phyloP scores from a whole-genome alignment of 2,888 invertebrate genomes.

The Adineta ricciae region DNA sequence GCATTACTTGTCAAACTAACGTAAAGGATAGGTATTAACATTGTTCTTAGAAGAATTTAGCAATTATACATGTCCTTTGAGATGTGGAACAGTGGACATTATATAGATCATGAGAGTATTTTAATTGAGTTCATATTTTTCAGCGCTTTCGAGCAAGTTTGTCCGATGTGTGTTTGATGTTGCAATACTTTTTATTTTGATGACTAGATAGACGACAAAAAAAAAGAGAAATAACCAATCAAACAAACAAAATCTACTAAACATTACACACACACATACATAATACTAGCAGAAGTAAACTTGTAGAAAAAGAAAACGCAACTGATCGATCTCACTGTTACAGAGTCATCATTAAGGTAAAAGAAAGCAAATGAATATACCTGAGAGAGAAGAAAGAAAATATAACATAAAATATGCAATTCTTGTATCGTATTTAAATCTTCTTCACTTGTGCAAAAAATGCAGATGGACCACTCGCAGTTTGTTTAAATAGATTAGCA shows the following conservation, averaged over 20 bases:
- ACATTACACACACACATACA: background rate
- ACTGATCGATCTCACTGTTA: background rate
- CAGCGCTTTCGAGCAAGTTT: too few species aligned
- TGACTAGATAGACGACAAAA: slow-evolving; percentile 11
- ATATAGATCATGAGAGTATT: too few species aligned
- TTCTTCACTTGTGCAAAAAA: slow-evolving; percentile 23
- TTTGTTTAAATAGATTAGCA: slow-evolving; percentile 16
- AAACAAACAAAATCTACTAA: background rate
- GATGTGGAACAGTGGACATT: too few species aligned
- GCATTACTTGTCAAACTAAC: too few species aligned
- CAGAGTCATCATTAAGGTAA: background rate
- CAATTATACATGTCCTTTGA: too few species aligned
- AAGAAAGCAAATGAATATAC: background rate
- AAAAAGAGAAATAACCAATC: background rate
- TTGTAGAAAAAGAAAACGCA: background rate
- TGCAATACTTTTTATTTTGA: background rate
- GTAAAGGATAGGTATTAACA: too few species aligned
- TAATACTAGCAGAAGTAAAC: background rate
- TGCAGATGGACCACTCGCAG: background rate
- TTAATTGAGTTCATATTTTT: too few species aligned
- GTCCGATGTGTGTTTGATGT: background rate
- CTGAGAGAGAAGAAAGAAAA: background rate
- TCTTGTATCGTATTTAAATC: background rate
- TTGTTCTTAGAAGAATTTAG: too few species aligned
- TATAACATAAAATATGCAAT: slow-evolving; percentile 6